Conservation (phyloP, 2,113 vertebrate genomes). For the Arenaria interpres region DNA sequence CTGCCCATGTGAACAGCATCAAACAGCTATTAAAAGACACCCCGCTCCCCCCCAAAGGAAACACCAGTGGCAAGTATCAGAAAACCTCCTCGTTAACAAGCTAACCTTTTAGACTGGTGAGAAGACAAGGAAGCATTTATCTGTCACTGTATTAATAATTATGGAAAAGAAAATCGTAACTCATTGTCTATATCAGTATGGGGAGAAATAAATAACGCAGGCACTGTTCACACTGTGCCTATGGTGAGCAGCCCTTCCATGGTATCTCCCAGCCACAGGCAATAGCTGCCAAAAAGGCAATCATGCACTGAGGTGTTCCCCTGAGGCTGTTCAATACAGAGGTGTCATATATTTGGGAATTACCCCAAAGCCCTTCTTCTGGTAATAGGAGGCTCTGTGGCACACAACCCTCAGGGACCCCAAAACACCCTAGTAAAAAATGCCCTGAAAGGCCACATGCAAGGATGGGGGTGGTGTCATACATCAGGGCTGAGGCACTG, state of each 20-base stretch:
- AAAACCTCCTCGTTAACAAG: conserved; percentile 29
- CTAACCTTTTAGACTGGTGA: conserved; percentile 14
- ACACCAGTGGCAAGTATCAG: not conserved
- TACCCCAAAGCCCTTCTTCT: not conserved
- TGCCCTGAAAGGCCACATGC: accelerated
- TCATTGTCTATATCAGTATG: not conserved
- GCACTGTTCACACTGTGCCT: accelerated
- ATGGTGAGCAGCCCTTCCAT: not conserved
- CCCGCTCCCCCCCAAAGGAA: not conserved
- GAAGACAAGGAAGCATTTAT: conserved; percentile 16
- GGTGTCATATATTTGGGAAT: not conserved
- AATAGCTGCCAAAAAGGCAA: not conserved
- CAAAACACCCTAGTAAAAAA: not conserved
- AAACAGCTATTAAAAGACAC: conserved; percentile 19
- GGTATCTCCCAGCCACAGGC: not conserved
- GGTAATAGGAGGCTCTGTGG: not conserved
- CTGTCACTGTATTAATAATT: not conserved
- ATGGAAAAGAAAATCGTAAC: not conserved
- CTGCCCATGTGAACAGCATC: conserved; percentile 28
- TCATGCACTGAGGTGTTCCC: not conserved
- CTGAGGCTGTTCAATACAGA: not conserved
- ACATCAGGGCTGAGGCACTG: not conserved
- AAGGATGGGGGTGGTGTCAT: accelerated
- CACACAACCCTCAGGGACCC: not conserved
- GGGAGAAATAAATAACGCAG: not conserved